Evolutionary conservation across 2,797 vertebrate species (phyloP).

Genomic region (Brachyrhaphis roseni): DNA sequence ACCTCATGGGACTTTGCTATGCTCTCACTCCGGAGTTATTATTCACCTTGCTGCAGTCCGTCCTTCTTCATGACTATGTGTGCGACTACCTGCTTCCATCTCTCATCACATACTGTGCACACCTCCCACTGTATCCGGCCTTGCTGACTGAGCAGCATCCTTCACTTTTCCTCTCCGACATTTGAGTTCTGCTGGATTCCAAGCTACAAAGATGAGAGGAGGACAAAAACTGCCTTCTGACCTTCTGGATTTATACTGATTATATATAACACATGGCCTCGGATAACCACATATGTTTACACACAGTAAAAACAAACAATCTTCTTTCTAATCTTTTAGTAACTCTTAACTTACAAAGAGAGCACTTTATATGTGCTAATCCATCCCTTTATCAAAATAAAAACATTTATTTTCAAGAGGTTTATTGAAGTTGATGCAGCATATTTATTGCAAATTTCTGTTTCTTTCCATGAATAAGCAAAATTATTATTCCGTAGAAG

Average conservation of each 20-base stretch:
- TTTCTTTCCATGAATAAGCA: background rate
- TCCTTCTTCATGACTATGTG: constrained; percentile 32
- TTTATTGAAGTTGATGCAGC: background rate
- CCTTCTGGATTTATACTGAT: constrained; percentile 21
- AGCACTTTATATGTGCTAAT: background rate
- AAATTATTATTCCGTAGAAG: background rate
- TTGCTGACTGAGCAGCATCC: constrained; percentile 52
- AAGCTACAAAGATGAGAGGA: constrained; percentile 16
- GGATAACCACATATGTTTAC: background rate
- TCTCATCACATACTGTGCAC: constrained; percentile 42
- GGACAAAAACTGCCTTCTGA: constrained; percentile 22
- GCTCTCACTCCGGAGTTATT: constrained; percentile 46
- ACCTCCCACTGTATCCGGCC: constrained; percentile 57
- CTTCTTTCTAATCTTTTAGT: background rate
- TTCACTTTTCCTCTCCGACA: constrained; percentile 26
- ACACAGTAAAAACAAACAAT: background rate
- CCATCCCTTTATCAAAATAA: background rate
- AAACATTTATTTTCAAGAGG: background rate
- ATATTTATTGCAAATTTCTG: background rate
- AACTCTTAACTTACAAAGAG: background rate
- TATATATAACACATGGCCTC: constrained; percentile 21
- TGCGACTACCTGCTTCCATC: constrained; percentile 40
- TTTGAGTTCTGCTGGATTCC: constrained; percentile 17
- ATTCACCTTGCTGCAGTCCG: constrained; percentile 42
- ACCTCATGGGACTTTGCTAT: constrained; percentile 39